These are phyloP conservation scores for Scylla paramamosain DNA, from an alignment of 1,140 invertebrate genomes.

Conservation along the genomic window DNA sequence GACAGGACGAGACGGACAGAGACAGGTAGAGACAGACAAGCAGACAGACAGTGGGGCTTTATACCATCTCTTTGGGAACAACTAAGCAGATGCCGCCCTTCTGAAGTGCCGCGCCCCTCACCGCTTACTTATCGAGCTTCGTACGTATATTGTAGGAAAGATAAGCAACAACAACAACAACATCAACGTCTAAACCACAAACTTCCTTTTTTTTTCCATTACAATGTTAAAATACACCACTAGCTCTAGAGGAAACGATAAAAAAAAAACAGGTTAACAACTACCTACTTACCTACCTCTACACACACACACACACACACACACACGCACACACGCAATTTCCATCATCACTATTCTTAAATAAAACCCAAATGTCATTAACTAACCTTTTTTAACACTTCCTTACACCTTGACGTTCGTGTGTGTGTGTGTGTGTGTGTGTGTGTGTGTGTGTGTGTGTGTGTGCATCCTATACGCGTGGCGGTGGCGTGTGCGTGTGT, in stretches of 20 bases:
- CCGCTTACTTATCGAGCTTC: too few species aligned
- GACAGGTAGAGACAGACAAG: neutral
- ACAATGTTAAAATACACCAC: too few species aligned
- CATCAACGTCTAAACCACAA: too few species aligned
- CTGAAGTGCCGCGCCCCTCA: too few species aligned
- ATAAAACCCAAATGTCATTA: neutral
- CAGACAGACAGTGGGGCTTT: neutral
- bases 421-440: too few species aligned
- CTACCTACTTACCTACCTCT: neutral
- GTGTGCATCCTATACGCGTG: neutral
- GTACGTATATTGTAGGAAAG: too few species aligned
- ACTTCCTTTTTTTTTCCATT: too few species aligned
- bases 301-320: conserved; percentile 52
- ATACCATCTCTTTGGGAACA: too few species aligned
- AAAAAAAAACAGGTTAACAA: neutral
- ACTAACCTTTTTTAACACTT: neutral
- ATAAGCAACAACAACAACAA: too few species aligned
- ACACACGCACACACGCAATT: conserved; percentile 39
- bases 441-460: too few species aligned
- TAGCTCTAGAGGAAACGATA: neutral
- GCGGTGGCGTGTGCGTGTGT: neutral
- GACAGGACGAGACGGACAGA: neutral
- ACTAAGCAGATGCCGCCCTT: too few species aligned
- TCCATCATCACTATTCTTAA: neutral
- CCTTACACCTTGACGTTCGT: neutral